Percentiles rank a stretch among this genome's conserved stretches.
These are phyloP conservation scores for Gouania willdenowi DNA, from an alignment of 2,797 vertebrate genomes.

Conservation along the genomic window DNA sequence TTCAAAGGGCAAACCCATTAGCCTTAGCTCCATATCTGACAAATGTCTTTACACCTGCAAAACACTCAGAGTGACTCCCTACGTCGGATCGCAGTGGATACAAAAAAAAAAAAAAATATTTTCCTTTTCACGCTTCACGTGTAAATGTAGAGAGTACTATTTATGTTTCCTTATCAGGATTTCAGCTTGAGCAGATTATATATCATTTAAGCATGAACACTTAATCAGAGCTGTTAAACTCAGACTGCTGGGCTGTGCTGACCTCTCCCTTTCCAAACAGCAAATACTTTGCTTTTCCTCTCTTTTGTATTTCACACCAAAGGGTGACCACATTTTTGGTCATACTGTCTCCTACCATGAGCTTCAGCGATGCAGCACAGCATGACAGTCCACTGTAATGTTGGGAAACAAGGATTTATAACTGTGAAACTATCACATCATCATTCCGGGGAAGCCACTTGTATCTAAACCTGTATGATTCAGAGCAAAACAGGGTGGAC, in stretches of 20 bases:
- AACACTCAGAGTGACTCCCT: constrained; percentile 29
- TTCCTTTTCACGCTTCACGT: constrained; percentile 39
- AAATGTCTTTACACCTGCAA: constrained; percentile 38
- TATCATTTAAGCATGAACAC: constrained; percentile 1
- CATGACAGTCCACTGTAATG: too few relatives aligned
- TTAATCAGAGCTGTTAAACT: constrained; percentile 40
- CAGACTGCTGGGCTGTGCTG: constrained; percentile 3
- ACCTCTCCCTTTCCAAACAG: constrained; percentile 55
- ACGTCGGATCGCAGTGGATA: constrained; percentile 12
- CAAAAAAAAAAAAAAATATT: constrained; percentile 32
- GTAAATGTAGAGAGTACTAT: constrained; percentile 3
- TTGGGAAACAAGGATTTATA: too few relatives aligned
- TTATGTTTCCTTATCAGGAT: constrained; percentile 26
- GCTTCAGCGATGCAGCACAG: constrained; percentile 1
- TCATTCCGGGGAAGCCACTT: too few relatives aligned
- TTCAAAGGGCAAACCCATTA: constrained; percentile 50
- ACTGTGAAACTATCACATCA: too few relatives aligned
- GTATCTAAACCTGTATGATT: too few relatives aligned
- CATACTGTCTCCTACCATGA: constrained; percentile 7
- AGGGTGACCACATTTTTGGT: constrained; percentile 9
- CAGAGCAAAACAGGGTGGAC: too few relatives aligned
- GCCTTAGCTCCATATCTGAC: constrained; percentile 25
- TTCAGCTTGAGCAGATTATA: constrained; percentile 1
- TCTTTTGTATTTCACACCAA: constrained; percentile 22
- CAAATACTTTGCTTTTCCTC: constrained; percentile 30